phyloP scores from a whole-genome alignment of 37 sponge, comb jelly and placozoan genomes.

The Bolinopsis microptera region DNA sequence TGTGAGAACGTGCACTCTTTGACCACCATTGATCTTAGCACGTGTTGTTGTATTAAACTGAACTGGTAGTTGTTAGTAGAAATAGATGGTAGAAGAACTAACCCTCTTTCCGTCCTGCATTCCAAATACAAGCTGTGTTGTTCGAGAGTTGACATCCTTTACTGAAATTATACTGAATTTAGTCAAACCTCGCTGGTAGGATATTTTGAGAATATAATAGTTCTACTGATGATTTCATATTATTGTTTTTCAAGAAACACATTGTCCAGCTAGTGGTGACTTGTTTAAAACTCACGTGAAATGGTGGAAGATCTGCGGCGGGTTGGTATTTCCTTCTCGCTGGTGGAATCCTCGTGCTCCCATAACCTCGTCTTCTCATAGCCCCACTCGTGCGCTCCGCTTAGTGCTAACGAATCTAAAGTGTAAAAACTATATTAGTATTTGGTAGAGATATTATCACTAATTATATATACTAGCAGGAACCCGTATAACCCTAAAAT shows the following conservation, averaged over 20 bases:
- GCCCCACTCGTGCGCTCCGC: slow-evolving; percentile 58
- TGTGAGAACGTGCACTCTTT: no score
- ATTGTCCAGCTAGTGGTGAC: no score
- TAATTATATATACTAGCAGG: no score
- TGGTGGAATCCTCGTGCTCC: slow-evolving; percentile 8
- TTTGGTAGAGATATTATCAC: no score
- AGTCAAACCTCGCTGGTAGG: no score
- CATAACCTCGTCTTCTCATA: slow-evolving; percentile 5
- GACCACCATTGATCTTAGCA: no score
- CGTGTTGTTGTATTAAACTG: no score
- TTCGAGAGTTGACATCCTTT: slow-evolving; percentile 17
- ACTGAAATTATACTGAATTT: slow-evolving; percentile 27
- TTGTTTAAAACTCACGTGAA: background rate
- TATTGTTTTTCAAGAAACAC: no score
- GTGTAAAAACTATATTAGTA: no score
- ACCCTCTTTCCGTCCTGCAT: slow-evolving; percentile 26
- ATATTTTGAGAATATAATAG: no score
- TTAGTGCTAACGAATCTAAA: slow-evolving; percentile 49
- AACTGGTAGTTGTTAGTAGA: background rate
- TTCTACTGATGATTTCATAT: no score
- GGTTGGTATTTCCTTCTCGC: slow-evolving; percentile 20
- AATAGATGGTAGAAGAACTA: background rate
- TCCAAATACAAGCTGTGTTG: slow-evolving; percentile 53
- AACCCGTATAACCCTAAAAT: no score
- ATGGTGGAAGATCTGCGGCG: background rate